These are phyloP conservation scores for Ormyrus labotus DNA, from an alignment of 2,888 invertebrate species.

Conservation along the genomic window DNA sequence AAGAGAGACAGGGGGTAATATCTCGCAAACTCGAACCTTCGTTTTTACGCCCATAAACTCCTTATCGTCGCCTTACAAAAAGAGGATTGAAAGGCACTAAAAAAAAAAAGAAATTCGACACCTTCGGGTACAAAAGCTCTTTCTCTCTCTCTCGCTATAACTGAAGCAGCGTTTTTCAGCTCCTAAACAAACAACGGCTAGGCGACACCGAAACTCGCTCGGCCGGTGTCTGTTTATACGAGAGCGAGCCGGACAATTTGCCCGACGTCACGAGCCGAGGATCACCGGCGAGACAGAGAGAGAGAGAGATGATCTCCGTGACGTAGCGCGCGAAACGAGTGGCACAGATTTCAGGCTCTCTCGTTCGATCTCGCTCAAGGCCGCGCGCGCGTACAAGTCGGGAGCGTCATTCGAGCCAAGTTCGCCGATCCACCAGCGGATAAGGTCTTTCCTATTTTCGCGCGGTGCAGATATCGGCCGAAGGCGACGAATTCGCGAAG, in stretches of 20 bases:
- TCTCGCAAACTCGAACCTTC: too few species aligned
- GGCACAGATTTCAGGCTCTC: slow-evolving; percentile 37
- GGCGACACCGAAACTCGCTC: too few species aligned
- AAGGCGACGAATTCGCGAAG: not conserved
- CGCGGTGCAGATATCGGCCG: not conserved
- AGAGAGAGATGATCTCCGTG: not conserved
- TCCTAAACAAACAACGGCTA: too few species aligned
- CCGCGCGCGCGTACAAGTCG: not conserved
- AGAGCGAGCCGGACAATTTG: not conserved
- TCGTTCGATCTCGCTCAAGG: slow-evolving; percentile 31
- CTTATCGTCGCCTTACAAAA: not conserved
- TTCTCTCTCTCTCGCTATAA: too few species aligned
- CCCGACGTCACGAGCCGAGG: slow-evolving; percentile 16
- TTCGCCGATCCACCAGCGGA: too few species aligned
- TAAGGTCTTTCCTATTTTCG: too few species aligned
- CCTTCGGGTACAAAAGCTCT: too few species aligned
- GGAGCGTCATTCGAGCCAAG: not conserved
- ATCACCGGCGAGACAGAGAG: not conserved
- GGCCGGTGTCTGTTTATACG: too few species aligned
- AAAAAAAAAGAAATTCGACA: not conserved
- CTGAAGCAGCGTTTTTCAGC: too few species aligned
- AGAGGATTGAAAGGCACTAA: not conserved
- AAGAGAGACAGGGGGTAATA: not conserved
- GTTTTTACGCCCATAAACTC: too few species aligned
- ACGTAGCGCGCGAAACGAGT: not conserved